Base-by-base conservation (phyloP, 1,140 invertebrate species). In the Solenopsis invicta region DNA sequence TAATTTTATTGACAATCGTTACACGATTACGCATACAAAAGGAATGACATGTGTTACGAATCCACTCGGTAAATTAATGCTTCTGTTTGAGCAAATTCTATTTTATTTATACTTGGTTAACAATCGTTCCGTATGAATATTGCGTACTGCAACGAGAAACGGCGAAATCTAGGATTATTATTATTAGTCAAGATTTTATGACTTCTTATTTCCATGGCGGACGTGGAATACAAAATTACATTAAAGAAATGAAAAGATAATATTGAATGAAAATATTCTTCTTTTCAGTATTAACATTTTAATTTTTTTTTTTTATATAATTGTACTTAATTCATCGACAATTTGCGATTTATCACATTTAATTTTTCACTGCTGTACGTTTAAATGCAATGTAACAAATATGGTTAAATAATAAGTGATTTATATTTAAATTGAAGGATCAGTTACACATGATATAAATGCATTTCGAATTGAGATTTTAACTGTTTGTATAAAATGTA, bases 1-100 rank as follows among this genome's bases (percentile, higher is more conserved):
- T 80, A 50, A 67, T 67, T 67, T 56, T 18, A 54, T 74, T n/a
- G n/a, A n/a, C n/a, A 54, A 74, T 48, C 34, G 59, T 50, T 66
- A 66, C 0, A 37, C 4, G 24, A 78, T 78, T 78, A 66, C 18
- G 13, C 13, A 8, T 21, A 66, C 16, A 67, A 13, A 61, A 18
- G 9, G 2, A 50, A n/a, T n/a, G 5, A 24, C 10, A 50, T 67
- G 21, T 34, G 21, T 2, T 78, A 64, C 1, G 45, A 12, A 78
- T 64, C 18, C 45, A 18, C 61, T 66, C 18, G 59, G 18, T 52
- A 80, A 80, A 80, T 80, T 50, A 80, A 80, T 80, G 45, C 29
- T 52, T 52, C 29, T 67, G 48, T 80, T 66, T n/a, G 24, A 50
- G 81, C 9, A 59, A 69, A 85, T 87, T 87, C n/a, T 29, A 85